Percentiles rank a stretch among this genome's conserved stretches.
phyloP scores from a whole-genome alignment of 2,113 vertebrate species.

The Epinephelus cyanopodus region DNA sequence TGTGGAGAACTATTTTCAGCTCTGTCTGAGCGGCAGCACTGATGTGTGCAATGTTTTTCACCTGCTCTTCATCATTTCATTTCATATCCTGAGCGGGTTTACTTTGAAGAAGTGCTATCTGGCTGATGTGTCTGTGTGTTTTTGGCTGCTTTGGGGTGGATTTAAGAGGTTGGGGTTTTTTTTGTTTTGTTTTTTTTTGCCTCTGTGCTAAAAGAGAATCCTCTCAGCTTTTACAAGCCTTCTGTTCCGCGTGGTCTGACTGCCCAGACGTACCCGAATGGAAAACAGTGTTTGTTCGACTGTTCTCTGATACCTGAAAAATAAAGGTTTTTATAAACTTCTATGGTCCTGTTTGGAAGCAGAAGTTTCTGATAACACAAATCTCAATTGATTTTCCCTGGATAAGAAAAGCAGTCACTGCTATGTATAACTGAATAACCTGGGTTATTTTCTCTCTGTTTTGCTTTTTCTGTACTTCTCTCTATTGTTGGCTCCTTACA shows the following conservation, averaged over 20 bases:
- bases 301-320: conserved; percentile 43
- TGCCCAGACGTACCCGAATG: conserved; percentile 38
- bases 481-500: conserved; percentile 25
- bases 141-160: conserved; percentile 61
- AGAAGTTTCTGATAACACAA: conserved; percentile 27
- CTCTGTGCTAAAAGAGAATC: conserved; percentile 50
- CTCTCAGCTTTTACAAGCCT: conserved; percentile 53
- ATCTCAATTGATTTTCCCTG: conserved; percentile 18
- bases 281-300: conserved; percentile 40
- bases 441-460: conserved; percentile 7
- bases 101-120: conserved; percentile 71
- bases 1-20: conserved; percentile 76
- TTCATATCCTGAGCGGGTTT: conserved; percentile 73
- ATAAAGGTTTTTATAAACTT: conserved; percentile 26
- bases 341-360: conserved; percentile 12
- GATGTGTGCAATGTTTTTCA: conserved; percentile 81
- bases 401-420: neutral
- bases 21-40: conserved; percentile 72
- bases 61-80: conserved; percentile 81
- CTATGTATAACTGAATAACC: neutral
- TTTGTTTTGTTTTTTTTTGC: conserved; percentile 32
- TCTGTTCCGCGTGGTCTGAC: conserved; percentile 35
- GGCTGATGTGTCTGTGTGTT: conserved; percentile 64
- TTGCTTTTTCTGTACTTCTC: conserved; percentile 13
- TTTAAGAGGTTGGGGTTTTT: conserved; percentile 53